phyloP scores from a whole-genome alignment of 2,888 invertebrate species.

The Anagyrus pseudococci region DNA sequence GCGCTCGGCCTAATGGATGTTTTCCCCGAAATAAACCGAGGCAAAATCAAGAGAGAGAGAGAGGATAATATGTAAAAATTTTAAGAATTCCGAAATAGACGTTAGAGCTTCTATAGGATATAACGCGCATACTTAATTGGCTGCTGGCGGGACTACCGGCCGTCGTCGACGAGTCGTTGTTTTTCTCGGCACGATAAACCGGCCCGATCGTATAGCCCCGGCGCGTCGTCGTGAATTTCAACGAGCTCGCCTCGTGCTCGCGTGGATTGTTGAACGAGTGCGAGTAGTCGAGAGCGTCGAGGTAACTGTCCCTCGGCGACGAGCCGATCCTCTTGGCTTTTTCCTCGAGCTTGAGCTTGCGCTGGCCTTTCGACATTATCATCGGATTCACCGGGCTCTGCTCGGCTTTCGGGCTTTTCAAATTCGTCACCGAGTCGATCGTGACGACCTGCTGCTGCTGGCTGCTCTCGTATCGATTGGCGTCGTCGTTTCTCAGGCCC shows the following conservation, averaged over 20 bases:
- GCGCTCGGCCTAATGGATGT: too few species aligned
- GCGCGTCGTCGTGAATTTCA: constrained; percentile 45
- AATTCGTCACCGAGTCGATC: background rate
- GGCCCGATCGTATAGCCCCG: constrained; percentile 48
- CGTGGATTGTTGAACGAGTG: constrained; percentile 61
- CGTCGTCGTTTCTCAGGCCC: background rate
- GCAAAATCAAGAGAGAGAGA: too few species aligned
- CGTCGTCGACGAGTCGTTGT: background rate
- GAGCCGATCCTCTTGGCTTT: background rate
- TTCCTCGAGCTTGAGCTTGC: background rate
- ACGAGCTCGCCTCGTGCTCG: constrained; percentile 10
- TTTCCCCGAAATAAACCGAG: too few species aligned
- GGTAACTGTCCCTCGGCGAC: constrained; percentile 66
- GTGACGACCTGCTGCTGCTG: background rate
- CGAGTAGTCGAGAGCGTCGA: constrained; percentile 72
- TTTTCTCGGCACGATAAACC: constrained; percentile 42
- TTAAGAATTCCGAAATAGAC: too few species aligned
- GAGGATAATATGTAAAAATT: too few species aligned
- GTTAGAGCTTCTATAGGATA: too few species aligned
- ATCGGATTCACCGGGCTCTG: constrained; percentile 4
- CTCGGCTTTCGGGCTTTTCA: background rate
- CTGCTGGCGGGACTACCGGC: background rate
- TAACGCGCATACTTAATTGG: background rate
- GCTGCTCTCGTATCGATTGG: background rate
- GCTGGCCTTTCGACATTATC: constrained; percentile 5